Base-by-base conservation (phyloP, 1,140 invertebrate species). In the Zaprionus ghesquierei region DNA sequence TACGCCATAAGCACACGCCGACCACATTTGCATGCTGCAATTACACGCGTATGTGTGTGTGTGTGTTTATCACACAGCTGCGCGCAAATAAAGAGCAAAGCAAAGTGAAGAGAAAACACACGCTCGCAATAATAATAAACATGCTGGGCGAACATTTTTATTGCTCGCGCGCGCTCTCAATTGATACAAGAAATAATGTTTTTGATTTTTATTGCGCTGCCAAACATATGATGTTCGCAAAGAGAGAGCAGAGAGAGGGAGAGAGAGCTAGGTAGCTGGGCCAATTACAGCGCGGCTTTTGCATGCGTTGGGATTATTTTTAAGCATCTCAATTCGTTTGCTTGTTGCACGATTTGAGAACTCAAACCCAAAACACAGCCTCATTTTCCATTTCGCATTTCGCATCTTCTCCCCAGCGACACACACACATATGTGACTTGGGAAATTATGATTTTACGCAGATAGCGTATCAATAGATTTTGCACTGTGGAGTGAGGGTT, bases 141-240 rank as follows among this genome's bases (percentile, higher is more conserved):
- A 87, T 87, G 71, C 71, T 73, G 60, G 38, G 61, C 64, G 64
- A 63, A 49, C 55, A 63, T 80, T 89, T 41, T 85, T 85, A 89
- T 89, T 81, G 78, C 80, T 66, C 70, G 35, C n/a, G 6, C n/a
- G 35, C 35, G 31, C 31, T 33, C 75, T 79, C 75, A 82, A 86
- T 86, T 86, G 81, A 86, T 81, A 86, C 75, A 76, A 69, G 69
- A 91, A 91, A 91, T 91, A 81, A 91, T 81, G 79, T 69, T 82
- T 89, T 91, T 90, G 79, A 89, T 89, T 91, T 91, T 91, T 91
- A 91, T 91, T 91, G 76, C 87, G 38, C 29, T 64, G 38, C 31
- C 73, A 55, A 90, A 89, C 89, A 91, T 91, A 91, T 91, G 89
- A 89, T 90, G 89, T 82, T 84, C 61, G 50, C 41, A 49, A 44